Evolutionary conservation across 2,113 vertebrate genomes (phyloP), one percentile per base, ranked within the genome.

Genomic region (Mustela nigripes): DNA sequence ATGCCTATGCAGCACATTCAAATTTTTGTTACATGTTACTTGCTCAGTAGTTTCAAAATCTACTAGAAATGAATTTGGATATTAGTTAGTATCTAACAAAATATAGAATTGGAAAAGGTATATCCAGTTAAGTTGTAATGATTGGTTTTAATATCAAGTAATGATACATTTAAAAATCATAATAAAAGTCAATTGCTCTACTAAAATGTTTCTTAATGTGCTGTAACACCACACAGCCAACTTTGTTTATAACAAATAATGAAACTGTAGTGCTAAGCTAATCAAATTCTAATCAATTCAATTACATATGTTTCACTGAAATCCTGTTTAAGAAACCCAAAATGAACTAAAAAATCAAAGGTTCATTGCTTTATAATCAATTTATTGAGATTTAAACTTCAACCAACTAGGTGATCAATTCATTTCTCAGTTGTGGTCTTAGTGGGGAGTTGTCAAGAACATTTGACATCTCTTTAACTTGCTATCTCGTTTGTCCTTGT

Each of bases 311-410:
- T 98, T 98, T 96, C 90, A 71, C 36, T 93, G 91, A 98, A 98
- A 97, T 80, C 91, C 62, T 98, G 83, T 97, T 98, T 98, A 97
- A 91, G 94, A 98, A 97, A 97, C 36, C 50, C 45, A 95, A 97
- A 98, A 98, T 97, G 89, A 97, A 93, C 97, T 98, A 83, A 93
- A 93, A 89, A 97, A 74, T 92, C 69, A 84, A 98, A 98, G 92
- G 65, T 84, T 98, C 84, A 88, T 98, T 98, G 90, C 92, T 85
- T 97, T 96, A 71, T 95, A 97, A 98, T 98, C 89, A 98, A 97
- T 56, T 56, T 56, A 56, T 56, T 96, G 88, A 97, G 56, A 95
- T 98, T 97, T 98, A 98, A 99, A 98, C 94, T 97, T 97, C 85
- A 97, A 78, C n/a, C 92, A 97, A 94, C 87, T 95, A 98, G 96